These are phyloP conservation scores for Apostichopus leukothele DNA, from an alignment of 53 echinoderm and acorn worm genomes.

Conservation along the genomic window DNA sequence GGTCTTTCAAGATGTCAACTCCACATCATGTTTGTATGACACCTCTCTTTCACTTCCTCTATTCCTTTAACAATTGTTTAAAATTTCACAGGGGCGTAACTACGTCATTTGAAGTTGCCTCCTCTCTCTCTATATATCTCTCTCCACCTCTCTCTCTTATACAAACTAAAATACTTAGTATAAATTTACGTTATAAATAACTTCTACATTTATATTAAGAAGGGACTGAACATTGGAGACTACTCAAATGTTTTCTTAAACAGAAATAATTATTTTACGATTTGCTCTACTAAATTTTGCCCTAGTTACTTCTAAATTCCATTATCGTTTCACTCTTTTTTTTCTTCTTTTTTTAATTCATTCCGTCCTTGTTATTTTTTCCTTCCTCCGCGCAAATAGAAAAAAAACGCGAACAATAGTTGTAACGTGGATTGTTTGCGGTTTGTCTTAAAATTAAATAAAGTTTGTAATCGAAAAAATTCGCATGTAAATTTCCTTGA, in stretches of 20 bases:
- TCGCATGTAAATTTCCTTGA: background rate
- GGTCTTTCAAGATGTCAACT: too few relatives aligned
- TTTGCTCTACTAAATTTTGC: constrained; percentile 2
- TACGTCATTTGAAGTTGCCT: too few relatives aligned
- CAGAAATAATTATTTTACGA: background rate
- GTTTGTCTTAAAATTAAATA: background rate
- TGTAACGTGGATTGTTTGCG: background rate
- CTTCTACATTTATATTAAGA: too few relatives aligned
- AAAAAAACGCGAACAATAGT: background rate
- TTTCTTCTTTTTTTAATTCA: background rate
- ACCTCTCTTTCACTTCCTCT: too few relatives aligned
- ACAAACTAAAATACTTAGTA: too few relatives aligned
- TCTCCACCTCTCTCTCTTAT: too few relatives aligned
- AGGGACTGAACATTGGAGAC: background rate
- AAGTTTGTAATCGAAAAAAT: constrained; percentile 1
- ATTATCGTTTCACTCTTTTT: background rate
- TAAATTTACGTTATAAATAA: too few relatives aligned
- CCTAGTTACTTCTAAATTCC: constrained; percentile 2
- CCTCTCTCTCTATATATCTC: too few relatives aligned
- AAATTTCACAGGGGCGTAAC: too few relatives aligned
- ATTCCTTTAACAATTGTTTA: too few relatives aligned
- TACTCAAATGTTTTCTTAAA: background rate
- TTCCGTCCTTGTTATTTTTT: background rate
- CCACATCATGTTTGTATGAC: too few relatives aligned
- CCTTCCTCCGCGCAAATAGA: too few relatives aligned